A percentile compares a stretch with the other conserved stretches of the same genome.
Evolutionary conservation across 2,888 invertebrate species (phyloP).

Genomic region (Achlya flavicornis): DNA sequence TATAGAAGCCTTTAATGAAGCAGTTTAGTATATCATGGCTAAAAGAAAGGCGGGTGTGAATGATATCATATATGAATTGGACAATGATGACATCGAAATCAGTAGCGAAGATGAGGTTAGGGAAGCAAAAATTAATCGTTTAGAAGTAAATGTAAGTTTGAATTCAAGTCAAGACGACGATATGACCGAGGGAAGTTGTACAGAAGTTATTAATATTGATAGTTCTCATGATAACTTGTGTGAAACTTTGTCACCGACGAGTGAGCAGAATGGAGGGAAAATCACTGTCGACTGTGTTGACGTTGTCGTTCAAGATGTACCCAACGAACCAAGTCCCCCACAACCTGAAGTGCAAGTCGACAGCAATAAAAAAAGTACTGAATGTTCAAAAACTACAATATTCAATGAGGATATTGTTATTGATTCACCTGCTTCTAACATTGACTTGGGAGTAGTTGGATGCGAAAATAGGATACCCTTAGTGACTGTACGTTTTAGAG

Average conservation of each 20-base stretch:
- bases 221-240: slow-evolving; percentile 42
- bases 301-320: slow-evolving; percentile 29
- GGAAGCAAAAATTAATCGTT: slow-evolving; percentile 63
- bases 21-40: slow-evolving; percentile 53
- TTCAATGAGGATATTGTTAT: slow-evolving; percentile 65
- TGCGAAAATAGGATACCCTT: slow-evolving; percentile 72
- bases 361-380: slow-evolving; percentile 37
- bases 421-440: slow-evolving; percentile 66
- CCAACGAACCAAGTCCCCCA: slow-evolving; percentile 25
- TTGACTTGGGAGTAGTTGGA: slow-evolving; percentile 63
- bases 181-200: slow-evolving; percentile 35
- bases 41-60: slow-evolving; percentile 74
- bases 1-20: slow-evolving; percentile 19
- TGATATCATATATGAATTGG: slow-evolving; percentile 80
- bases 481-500: slow-evolving; percentile 74
- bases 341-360: slow-evolving; percentile 34
- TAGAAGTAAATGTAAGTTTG: slow-evolving; percentile 32
- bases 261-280: slow-evolving; percentile 74
- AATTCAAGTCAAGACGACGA: slow-evolving; percentile 32
- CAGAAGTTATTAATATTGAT: slow-evolving; percentile 47
- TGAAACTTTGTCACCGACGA: slow-evolving; percentile 32
- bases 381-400: slow-evolving; percentile 51
- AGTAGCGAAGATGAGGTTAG: slow-evolving; percentile 76
- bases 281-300: slow-evolving; percentile 35
- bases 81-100: slow-evolving; percentile 74